Base-by-base conservation (phyloP, 2,888 invertebrate genomes). In the Clistopyga incitator region DNA sequence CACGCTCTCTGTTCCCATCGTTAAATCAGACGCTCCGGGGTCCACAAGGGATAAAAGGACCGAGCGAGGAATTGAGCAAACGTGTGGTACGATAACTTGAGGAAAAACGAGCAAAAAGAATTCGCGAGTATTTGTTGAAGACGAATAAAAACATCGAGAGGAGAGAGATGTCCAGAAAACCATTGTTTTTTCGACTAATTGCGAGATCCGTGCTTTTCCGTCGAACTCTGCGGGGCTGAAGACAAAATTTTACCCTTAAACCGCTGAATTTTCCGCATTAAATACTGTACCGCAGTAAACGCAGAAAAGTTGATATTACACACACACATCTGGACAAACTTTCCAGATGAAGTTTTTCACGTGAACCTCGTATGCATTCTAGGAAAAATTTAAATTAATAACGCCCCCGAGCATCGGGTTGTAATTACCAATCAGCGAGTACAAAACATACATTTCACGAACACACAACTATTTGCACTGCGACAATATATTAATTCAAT, bases 121-220 rank as follows among this genome's bases (percentile, higher is more conserved):
- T 45, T 59, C 45, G n/a, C n/a, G 56, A 67, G 56, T 56, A 64
- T 75, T 56, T 76, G 42, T 70, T 20, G 23, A 52, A 59, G 23
- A 47, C 50, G 68, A 72, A 67, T 34, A 20, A 76, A 64, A 68
- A 50, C 80, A 59, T 64, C 25, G 20, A 29, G 59, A 42, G 45
- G 59, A 42, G 34, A n/a, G 18, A 47, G 2, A 56, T 6, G 11
- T 34, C 47, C 25, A 8, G 18, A 50, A 72, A 56, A 67, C 42
- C 54, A 23, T 4, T 54, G 56, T 71, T 81, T 76, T 77, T 56
- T 20, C 42, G 67, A 34, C 78, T 67, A 78, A 78, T 82, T 59
- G 42, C 25, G 47, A 50, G 54, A 67, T n/a, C 45, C 65, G 20
- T 50, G 64, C 59, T 50, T 77, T 71, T 3, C 25, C 42, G 18